Evolutionary conservation across 2,113 vertebrate genomes (phyloP), one percentile per base, ranked within the genome.

Genomic region (Athene cunicularia): DNA sequence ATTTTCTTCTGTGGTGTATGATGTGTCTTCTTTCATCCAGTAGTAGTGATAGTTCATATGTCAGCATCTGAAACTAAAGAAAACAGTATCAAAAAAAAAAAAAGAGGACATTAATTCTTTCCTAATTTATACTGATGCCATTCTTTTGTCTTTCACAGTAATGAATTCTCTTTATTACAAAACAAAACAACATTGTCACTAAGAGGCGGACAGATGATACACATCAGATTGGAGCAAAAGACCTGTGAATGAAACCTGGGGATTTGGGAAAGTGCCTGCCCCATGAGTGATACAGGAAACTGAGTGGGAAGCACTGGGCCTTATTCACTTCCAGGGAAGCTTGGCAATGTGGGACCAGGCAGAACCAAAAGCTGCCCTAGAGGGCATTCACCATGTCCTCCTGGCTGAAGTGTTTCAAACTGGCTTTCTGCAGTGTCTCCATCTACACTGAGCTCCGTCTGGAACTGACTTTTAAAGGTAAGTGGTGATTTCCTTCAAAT

Each of bases 281-380:
- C 53, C 59, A 12, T 0, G 0, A n/a, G 4, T 15, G 37, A 13
- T 6, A n/a, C 5, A 21, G 20, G 8, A 55, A 30, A 14, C 23
- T 15, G 45, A 26, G 41, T 4, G 20, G 67, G 77, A 59, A 22
- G 27, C 60, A 12, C 30, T 10, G 7, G 11, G 14, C 24, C 33
- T 64, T 13, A 9, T 5, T 32, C 63, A 8, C 12, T 56, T 55
- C 3, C 39, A 27, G 70, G 24, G 66, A 52, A 66, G 33, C 8
- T 18, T 72, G 87, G 37, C 45, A 70, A 5, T 24, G 7, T 5
- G 2, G 32, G 45, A 6, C 9, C 2, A 1, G 21, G 39, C 71
- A 90, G 74, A 86, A 49, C 24, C 71, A 45, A 60, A 39, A 67
- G 35, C 35, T 80, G 66, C 45, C 60, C 33, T 20, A 14, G 41